These are phyloP conservation scores for Lithosia quadra DNA, from an alignment of 2,888 invertebrate species.

Conservation along the genomic window DNA sequence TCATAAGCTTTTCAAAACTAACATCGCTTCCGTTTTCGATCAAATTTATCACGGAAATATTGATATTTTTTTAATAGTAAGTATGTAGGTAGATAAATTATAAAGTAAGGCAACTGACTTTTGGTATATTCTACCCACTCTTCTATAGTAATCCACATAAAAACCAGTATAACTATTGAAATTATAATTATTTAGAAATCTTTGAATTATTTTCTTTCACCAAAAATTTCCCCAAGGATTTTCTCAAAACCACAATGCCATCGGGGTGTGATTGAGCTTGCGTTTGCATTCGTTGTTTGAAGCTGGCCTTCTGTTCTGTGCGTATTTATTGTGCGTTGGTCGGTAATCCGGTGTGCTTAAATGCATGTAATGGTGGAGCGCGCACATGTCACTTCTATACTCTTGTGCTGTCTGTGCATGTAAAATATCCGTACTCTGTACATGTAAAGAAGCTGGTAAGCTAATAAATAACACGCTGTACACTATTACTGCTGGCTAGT, in stretches of 20 bases:
- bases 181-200: too few species aligned
- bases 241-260: neutral
- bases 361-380: conserved; percentile 40
- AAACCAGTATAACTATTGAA: too few species aligned
- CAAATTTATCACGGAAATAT: too few species aligned
- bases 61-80: too few species aligned
- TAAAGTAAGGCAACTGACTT: neutral
- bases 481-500: conserved; percentile 5
- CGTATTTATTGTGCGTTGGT: neutral
- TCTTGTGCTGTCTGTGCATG: conserved; percentile 54
- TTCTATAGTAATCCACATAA: neutral
- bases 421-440: conserved; percentile 9
- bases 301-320: neutral
- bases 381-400: conserved; percentile 44
- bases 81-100: too few species aligned
- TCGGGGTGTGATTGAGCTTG: neutral
- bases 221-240: neutral
- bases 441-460: conserved; percentile 5
- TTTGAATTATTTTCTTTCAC: neutral
- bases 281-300: neutral
- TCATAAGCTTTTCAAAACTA: too few species aligned
- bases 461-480: conserved; percentile 14
- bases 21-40: too few species aligned
- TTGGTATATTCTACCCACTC: neutral
- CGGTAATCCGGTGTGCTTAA: conserved; percentile 20